Percentiles rank a stretch among this genome's conserved stretches.
phyloP scores from a whole-genome alignment of 2,797 vertebrate genomes.

The Apogon talboti region DNA sequence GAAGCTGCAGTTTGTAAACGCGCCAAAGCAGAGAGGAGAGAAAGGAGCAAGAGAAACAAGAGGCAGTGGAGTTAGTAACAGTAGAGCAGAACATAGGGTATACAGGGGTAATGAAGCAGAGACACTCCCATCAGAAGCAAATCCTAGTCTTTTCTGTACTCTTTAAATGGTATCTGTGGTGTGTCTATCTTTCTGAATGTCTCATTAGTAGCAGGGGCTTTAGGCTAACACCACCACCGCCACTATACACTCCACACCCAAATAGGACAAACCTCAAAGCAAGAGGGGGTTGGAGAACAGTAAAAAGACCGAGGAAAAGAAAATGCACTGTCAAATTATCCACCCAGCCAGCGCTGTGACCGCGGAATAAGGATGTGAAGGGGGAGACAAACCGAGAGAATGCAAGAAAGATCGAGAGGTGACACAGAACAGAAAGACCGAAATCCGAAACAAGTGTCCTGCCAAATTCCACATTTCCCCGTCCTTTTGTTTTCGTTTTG shows the following conservation, averaged over 20 bases:
- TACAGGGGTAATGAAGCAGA: constrained; percentile 69
- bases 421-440: constrained; percentile 8
- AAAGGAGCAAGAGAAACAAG: constrained; percentile 25
- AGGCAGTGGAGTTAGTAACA: constrained; percentile 31
- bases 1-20: constrained; percentile 20
- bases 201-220: constrained; percentile 73
- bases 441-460: constrained; percentile 26
- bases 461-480: constrained; percentile 15
- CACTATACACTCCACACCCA: constrained; percentile 50
- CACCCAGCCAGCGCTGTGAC: constrained; percentile 33
- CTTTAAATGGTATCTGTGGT: constrained; percentile 61
- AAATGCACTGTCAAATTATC: constrained; percentile 48
- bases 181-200: constrained; percentile 65
- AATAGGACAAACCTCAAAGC: constrained; percentile 53
- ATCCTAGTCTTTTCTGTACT: constrained; percentile 56
- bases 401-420: constrained; percentile 4
- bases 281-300: constrained; percentile 21
- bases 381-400: not conserved
- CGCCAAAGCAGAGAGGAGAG: constrained; percentile 8
- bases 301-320: constrained; percentile 7
- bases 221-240: constrained; percentile 62
- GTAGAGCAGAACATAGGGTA: constrained; percentile 37
- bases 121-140: constrained; percentile 66
- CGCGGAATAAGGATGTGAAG: constrained; percentile 30
- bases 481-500: constrained; percentile 37